Conservation (phyloP, 2,888 invertebrate species). For the Eilema griseolum region DNA sequence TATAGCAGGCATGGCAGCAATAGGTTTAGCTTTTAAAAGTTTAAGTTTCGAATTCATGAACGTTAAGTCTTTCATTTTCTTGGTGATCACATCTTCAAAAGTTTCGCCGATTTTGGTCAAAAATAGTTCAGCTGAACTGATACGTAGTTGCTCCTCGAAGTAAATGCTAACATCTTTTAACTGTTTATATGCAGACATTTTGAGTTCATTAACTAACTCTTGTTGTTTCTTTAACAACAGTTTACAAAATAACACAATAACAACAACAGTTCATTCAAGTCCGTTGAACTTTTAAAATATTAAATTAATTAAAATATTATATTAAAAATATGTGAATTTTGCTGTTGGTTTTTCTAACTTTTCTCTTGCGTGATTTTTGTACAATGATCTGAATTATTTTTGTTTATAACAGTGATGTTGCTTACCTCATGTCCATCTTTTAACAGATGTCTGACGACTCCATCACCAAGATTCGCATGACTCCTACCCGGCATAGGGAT, state of each 20-base stretch:
- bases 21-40: conserved; percentile 68
- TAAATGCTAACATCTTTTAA: conserved; percentile 66
- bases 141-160: conserved; percentile 66
- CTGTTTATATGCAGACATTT: conserved; percentile 69
- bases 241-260: neutral
- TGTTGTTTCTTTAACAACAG: neutral
- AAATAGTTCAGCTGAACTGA: conserved; percentile 59
- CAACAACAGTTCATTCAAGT: too few species aligned
- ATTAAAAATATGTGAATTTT: too few species aligned
- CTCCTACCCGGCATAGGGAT: conserved; percentile 54
- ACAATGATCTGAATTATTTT: too few species aligned
- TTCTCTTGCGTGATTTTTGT: too few species aligned
- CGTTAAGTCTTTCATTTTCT: conserved; percentile 66
- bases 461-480: conserved; percentile 58
- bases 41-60: conserved; percentile 72
- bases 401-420: neutral
- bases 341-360: too few species aligned
- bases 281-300: neutral
- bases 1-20: conserved; percentile 59
- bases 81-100: conserved; percentile 66
- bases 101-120: conserved; percentile 60
- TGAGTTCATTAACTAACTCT: neutral
- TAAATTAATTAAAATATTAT: too few species aligned
- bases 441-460: conserved; percentile 51
- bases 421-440: conserved; percentile 61